Percentiles rank a stretch among this genome's conserved stretches.
Evolutionary conservation across 2,888 invertebrate species (phyloP).

Genomic region (Mesochorus sp.): DNA sequence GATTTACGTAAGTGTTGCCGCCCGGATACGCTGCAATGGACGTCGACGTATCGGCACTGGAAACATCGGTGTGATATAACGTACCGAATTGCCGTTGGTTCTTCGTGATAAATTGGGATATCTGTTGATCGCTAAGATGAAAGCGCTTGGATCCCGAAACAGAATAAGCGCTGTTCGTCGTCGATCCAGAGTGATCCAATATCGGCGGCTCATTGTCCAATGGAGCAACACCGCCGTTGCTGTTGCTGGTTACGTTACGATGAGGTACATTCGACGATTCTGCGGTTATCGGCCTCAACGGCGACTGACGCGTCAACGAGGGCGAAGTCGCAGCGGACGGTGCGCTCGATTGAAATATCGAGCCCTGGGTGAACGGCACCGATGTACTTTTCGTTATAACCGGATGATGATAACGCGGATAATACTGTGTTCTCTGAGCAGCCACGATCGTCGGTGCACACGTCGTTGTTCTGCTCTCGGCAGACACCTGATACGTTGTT

Average conservation of each 20-base stretch:
- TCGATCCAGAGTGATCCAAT: constrained; percentile 48
- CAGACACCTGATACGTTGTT: constrained; percentile 53
- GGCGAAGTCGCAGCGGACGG: constrained; percentile 79
- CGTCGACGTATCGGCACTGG: constrained; percentile 57
- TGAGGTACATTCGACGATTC: constrained; percentile 66
- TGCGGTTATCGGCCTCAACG: constrained; percentile 68
- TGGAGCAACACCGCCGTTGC: constrained; percentile 5
- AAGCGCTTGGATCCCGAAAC: constrained; percentile 51
- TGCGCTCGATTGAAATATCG: constrained; percentile 74
- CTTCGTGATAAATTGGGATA: constrained; percentile 21
- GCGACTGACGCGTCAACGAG: constrained; percentile 72
- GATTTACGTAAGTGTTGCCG: constrained; percentile 71
- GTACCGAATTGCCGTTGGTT: constrained; percentile 32
- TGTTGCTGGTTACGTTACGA: constrained; percentile 29
- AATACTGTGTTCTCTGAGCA: constrained; percentile 77
- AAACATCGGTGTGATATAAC: constrained; percentile 57
- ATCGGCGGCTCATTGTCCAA: constrained; percentile 64
- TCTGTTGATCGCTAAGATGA: constrained; percentile 38
- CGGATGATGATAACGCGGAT: constrained; percentile 79
- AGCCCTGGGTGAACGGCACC: constrained; percentile 74
- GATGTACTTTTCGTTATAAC: constrained; percentile 79
- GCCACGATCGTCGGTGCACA: constrained; percentile 67
- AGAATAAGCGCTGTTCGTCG: constrained; percentile 56
- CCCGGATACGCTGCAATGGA: constrained; percentile 65
- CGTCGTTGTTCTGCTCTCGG: constrained; percentile 63